Evolutionary conservation across 2,888 invertebrate genomes (phyloP).

Genomic region (Trichopoda pennipes): DNA sequence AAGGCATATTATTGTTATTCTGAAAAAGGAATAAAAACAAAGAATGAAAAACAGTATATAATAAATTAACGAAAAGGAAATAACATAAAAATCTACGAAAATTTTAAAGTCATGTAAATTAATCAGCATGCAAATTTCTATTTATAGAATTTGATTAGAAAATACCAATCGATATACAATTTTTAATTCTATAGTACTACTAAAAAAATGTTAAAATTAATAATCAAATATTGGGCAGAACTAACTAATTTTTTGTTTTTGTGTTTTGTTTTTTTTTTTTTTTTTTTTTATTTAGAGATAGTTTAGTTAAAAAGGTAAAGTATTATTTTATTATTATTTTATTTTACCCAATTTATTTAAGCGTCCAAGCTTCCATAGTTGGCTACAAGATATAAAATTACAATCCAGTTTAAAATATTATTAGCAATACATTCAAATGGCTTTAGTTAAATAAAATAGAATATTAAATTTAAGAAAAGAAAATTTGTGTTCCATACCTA

Average conservation of each 20-base stretch:
- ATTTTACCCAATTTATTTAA: slow-evolving; percentile 81
- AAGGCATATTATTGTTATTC: slow-evolving; percentile 78
- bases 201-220: too few species aligned
- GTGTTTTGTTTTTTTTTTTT: neutral
- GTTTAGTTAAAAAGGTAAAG: slow-evolving; percentile 39
- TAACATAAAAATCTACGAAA: too few species aligned
- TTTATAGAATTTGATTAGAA: neutral
- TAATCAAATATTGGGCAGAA: neutral
- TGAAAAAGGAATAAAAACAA: slow-evolving; percentile 69
- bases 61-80: neutral
- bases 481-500: too few species aligned
- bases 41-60: neutral
- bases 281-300: slow-evolving; percentile 17
- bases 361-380: slow-evolving; percentile 82
- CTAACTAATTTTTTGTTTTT: too few species aligned
- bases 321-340: slow-evolving; percentile 45
- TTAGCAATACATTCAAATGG: slow-evolving; percentile 56
- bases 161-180: neutral
- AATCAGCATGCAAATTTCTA: slow-evolving; percentile 31
- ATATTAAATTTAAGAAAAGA: neutral
- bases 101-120: too few species aligned
- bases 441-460: slow-evolving; percentile 47
- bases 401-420: slow-evolving; percentile 68
- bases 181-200: too few species aligned
- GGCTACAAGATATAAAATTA: slow-evolving; percentile 79